Conservation (phyloP, 2,888 invertebrate genomes). For the Morpho helenor region DNA sequence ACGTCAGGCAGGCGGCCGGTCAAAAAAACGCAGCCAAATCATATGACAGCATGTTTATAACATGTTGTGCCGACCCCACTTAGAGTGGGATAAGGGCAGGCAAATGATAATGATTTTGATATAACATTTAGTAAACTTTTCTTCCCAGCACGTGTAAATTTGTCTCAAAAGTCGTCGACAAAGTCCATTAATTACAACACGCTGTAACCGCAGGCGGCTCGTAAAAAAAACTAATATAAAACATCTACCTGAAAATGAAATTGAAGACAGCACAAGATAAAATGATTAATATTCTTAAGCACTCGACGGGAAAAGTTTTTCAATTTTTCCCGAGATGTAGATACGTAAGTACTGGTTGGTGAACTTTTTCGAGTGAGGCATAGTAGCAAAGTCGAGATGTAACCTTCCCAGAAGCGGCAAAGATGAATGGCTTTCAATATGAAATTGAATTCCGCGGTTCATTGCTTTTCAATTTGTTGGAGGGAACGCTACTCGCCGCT, state of each 20-base stretch:
- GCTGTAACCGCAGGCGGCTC: conserved; percentile 22
- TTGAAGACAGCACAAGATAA: conserved; percentile 26
- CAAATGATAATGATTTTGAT: not conserved
- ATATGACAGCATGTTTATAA: too few relatives aligned
- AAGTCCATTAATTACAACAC: conserved; percentile 22
- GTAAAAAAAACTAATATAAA: conserved; percentile 27
- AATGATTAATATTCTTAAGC: conserved; percentile 26
- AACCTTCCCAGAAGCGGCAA: conserved; percentile 74
- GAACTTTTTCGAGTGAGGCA: conserved; percentile 61
- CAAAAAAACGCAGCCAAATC: too few relatives aligned
- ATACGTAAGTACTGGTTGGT: conserved; percentile 37
- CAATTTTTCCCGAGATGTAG: conserved; percentile 26
- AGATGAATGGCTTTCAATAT: conserved; percentile 82
- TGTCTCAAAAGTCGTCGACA: conserved; percentile 18
- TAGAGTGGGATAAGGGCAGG: too few relatives aligned
- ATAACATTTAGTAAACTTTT: conserved; percentile 1
- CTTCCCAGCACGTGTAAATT: conserved; percentile 11
- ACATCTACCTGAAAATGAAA: conserved; percentile 25
- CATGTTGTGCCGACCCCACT: too few relatives aligned
- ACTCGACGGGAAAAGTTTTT: conserved; percentile 25
- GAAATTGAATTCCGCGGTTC: conserved; percentile 85
- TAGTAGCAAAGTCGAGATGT: conserved; percentile 71
- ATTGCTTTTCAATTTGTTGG: conserved; percentile 82
- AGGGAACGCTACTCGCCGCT: conserved; percentile 68
- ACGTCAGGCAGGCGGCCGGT: too few relatives aligned